Base-by-base conservation (phyloP, 2,113 vertebrate genomes). In the Microcebus tavaratra region DNA sequence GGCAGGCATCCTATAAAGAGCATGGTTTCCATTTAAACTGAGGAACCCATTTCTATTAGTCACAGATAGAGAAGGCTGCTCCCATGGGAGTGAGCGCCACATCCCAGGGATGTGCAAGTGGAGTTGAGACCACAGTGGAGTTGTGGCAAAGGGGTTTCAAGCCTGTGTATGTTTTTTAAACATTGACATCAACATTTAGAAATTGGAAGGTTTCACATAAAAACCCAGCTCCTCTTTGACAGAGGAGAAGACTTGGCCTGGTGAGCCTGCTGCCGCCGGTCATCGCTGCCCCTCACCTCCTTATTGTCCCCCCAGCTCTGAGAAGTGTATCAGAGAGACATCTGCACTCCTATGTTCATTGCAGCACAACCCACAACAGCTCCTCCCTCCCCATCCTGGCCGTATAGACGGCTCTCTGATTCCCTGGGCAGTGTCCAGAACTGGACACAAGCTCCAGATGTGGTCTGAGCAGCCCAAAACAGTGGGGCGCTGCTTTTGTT, bases 151-250 rank as follows among this genome's bases (percentile, higher is more conserved):
- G 55, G 39, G 45, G 48, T 34, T 75, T 45, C 53, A 45, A 73
- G 36, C 50, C 59, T 53, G 34, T 3, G 5, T 61, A 45, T 36
- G 72, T 27, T 81, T 82, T 65, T 34, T 70, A 10, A 93, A 80
- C 39, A 78, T 42, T 29, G 34, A 61, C 42, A 8, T 88, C 61
- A 86, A 73, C 67, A 57, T 65, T 65, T 81, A 82, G 73, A 86
- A 68, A 86, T 7, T 10, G 65, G 83, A 73, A 94, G 53, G 25
- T 65, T 94, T 93, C 61, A 78, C 61, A 21, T 5, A n/a, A 50
- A 76, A 23, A 10, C 8, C 14, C 34, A 50, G n/a, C 68, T 68
- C 55, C 36, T 85, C 59, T 88, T 82, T 34, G 95, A 36, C 57
- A 42, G 31, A 78, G 45, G 39, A 75, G 67, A 55, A 70, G 63